Conservation (phyloP, 2,797 vertebrate species). For the Columba guinea region DNA sequence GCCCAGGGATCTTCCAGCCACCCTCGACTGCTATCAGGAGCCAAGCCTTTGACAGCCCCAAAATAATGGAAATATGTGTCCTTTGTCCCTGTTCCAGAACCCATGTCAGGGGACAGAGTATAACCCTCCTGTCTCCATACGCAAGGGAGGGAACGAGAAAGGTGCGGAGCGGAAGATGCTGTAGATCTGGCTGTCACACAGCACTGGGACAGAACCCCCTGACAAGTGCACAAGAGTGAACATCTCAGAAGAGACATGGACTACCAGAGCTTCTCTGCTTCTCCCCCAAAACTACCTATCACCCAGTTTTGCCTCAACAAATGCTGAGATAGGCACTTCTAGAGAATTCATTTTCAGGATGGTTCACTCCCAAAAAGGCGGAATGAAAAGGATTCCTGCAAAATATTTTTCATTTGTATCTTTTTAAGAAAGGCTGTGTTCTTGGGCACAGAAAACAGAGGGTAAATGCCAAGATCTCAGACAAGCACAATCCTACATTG, state of each 20-base stretch:
- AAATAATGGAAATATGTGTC: neutral
- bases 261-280: neutral
- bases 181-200: neutral
- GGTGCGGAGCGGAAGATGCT: neutral
- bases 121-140: neutral
- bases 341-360: neutral
- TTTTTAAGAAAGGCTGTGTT: neutral
- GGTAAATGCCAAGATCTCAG: neutral
- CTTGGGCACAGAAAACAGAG: neutral
- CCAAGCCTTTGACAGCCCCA: neutral
- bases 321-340: neutral
- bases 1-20: neutral
- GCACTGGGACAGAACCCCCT: neutral
- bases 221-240: neutral
- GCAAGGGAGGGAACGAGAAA: neutral
- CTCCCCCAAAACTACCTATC: neutral
- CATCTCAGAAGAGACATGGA: neutral
- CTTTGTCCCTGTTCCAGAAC: neutral
- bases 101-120: neutral
- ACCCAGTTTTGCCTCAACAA: neutral
- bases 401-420: slow-evolving; percentile 7
- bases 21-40: neutral
- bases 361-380: neutral
- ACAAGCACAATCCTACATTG: neutral
- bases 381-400: neutral